Evolutionary conservation across 1,140 invertebrate genomes (phyloP), one percentile per base, ranked within the genome.

Genomic region (Babylonia areolata): DNA sequence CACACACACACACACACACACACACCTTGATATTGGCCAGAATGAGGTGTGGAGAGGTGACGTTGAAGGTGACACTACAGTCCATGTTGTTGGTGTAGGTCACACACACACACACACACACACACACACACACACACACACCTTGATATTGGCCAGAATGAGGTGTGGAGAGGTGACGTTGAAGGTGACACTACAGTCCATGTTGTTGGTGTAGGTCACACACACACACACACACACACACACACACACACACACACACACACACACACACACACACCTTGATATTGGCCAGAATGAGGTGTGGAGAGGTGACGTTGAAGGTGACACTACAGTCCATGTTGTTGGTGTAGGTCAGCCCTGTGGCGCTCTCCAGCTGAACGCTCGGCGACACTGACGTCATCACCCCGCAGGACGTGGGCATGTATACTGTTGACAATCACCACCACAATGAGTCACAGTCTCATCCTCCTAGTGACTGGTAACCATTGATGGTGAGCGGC

Each of bases 251-350:
- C 37, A 37, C 75, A 40, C 11, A 73, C 71, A 33, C 33, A 33
- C 15, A 37, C 15, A 73, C 71, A 73, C 31, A 1, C 31, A 12
- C 9, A 12, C 37, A 40, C 3, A 84, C 82, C 82, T 46, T 88
- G n/a, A 88, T 85, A 6, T 86, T 79, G 0, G 88, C 89, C 12
- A 89, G 69, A 20, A 91, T 81, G 28, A 83, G 39, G 73, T 88
- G 85, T 0, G 85, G 84, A 31, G 58, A 69, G 12, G 89, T 69
- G n/a, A 85, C 90, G 15, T 84, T 86, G 12, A 89, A 81, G 6
- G 81, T 86, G 73, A 80, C 82, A 33, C 46, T 85, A 87, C 90
- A 91, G 84, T 86, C 78, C 77, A 91, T 81, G 51, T 86, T 79
- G 40, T 89, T 87, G 35, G 69, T 20, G 77, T 91, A 91, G 5